phyloP scores from a whole-genome alignment of 2,113 vertebrate genomes.

The Cygnus buccinator region DNA sequence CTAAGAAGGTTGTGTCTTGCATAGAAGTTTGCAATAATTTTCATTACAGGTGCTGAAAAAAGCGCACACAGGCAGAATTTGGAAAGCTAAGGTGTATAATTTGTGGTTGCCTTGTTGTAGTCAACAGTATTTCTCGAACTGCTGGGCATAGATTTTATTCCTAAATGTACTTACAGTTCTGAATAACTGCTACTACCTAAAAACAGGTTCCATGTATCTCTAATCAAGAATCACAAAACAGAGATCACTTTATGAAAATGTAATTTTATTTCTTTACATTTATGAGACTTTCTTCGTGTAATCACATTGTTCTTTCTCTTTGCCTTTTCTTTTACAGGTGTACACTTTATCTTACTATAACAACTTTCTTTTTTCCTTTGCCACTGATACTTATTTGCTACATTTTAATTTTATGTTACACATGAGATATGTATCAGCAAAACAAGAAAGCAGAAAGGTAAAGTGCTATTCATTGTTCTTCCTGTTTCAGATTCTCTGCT shows the following conservation, averaged over 20 bases:
- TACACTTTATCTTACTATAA: constrained; percentile 69
- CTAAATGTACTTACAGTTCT: background rate
- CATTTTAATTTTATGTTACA: constrained; percentile 76
- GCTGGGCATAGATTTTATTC: background rate
- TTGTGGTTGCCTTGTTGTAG: background rate
- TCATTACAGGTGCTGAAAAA: background rate
- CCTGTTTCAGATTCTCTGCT: background rate
- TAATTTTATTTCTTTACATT: background rate
- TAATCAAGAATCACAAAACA: background rate
- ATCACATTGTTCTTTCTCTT: background rate
- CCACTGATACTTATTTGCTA: constrained; percentile 68
- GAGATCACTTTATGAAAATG: background rate
- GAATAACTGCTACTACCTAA: background rate
- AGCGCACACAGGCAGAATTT: background rate
- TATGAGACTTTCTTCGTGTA: background rate
- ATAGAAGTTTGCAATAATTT: background rate
- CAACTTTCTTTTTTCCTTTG: constrained; percentile 76
- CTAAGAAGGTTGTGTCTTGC: background rate
- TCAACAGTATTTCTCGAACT: background rate
- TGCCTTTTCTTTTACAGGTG: constrained; percentile 59
- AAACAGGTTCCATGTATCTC: background rate
- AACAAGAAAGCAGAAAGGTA: constrained; percentile 74
- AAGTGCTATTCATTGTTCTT: background rate
- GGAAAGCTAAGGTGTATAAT: background rate
- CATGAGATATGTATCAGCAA: constrained; percentile 68